Conservation (phyloP, 1,140 invertebrate genomes). For the Triops cancriformis region DNA sequence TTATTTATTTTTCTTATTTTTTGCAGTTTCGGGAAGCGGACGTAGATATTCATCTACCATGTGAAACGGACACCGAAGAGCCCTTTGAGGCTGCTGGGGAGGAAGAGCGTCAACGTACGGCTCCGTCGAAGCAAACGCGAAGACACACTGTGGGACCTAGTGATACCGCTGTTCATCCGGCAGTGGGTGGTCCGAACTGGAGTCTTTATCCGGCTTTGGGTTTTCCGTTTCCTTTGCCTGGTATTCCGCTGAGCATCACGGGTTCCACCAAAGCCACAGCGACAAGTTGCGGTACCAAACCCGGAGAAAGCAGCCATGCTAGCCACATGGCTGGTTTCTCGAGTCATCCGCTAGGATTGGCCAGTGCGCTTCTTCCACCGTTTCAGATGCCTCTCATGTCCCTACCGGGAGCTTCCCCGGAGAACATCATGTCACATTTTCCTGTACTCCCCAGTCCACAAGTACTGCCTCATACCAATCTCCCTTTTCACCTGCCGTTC, state of each 20-base stretch:
- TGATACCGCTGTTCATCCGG: conserved; percentile 46
- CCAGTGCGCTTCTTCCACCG: conserved; percentile 3
- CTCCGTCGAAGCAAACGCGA: conserved; percentile 44
- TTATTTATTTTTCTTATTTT: conserved; percentile 26
- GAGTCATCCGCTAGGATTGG: conserved; percentile 1
- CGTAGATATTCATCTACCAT: conserved; percentile 35
- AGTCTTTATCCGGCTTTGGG: neutral
- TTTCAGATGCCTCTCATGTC: neutral
- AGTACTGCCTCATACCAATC: conserved; percentile 52
- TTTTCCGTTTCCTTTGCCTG: neutral
- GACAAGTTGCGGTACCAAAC: neutral
- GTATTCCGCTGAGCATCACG: neutral
- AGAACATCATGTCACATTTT: conserved; percentile 15
- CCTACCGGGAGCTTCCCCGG: neutral
- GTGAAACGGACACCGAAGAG: conserved; percentile 46
- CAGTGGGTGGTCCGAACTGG: neutral
- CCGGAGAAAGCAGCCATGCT: neutral
- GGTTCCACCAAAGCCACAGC: neutral
- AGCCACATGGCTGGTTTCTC: neutral
- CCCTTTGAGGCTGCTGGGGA: conserved; percentile 37
- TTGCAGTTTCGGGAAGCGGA: conserved; percentile 56
- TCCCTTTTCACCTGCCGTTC: conserved; percentile 63
- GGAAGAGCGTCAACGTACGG: conserved; percentile 33
- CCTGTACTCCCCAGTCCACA: conserved; percentile 31
- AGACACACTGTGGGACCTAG: conserved; percentile 89